Evolutionary conservation across 2,113 vertebrate species (phyloP).

Genomic region (Apodemus speciosus): DNA sequence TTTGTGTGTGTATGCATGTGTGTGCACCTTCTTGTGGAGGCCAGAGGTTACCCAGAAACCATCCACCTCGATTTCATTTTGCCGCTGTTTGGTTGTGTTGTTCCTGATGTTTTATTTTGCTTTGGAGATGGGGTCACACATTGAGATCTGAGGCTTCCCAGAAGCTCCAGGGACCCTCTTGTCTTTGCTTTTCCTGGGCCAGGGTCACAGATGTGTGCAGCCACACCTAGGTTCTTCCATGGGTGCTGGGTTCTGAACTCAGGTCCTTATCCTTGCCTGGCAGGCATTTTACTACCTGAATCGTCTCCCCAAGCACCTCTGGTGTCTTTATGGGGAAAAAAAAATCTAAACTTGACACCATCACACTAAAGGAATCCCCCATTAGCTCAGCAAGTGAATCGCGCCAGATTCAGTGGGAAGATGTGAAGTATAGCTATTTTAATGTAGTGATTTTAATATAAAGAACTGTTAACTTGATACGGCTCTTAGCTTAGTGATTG

Average conservation of each 20-base stretch:
- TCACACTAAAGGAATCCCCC: not conserved
- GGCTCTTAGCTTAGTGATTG: not conserved
- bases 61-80: not conserved
- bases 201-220: not conserved
- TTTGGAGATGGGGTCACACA: not conserved
- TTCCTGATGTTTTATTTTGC: not conserved
- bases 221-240: not conserved
- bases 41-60: not conserved
- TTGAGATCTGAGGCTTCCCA: not conserved
- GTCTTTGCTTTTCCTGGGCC: not conserved
- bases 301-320: not conserved
- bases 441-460: not conserved
- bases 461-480: conserved; percentile 6
- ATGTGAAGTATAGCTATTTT: not conserved
- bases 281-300: not conserved
- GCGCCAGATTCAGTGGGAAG: not conserved
- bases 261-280: not conserved
- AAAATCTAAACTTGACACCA: not conserved
- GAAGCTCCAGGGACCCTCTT: not conserved
- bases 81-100: not conserved
- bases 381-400: not conserved
- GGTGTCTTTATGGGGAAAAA: not conserved
- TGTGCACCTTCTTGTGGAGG: not conserved
- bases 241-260: not conserved
- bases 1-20: not conserved